These are phyloP conservation scores for Drosophila ezoana DNA, from an alignment of 2,888 invertebrate genomes.

Conservation along the genomic window DNA sequence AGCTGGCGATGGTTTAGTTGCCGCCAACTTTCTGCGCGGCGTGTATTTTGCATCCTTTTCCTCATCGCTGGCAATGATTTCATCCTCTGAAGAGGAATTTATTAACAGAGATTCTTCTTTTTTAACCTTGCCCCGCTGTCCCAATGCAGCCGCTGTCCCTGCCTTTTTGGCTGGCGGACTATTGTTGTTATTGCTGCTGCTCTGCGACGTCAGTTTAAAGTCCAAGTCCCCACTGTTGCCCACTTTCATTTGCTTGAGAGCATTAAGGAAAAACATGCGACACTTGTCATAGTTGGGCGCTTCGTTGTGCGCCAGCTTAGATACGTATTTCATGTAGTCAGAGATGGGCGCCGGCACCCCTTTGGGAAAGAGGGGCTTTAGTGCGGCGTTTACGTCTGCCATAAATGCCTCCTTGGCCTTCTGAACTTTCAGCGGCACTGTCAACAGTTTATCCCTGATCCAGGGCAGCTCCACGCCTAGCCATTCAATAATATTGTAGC, in stretches of 20 bases:
- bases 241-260: conserved; percentile 88
- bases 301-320: conserved; percentile 89
- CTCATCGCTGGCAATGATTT: conserved; percentile 70
- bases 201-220: conserved; percentile 64
- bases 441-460: conserved; percentile 88
- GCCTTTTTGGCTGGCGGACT: conserved; percentile 50
- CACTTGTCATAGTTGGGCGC: conserved; percentile 91
- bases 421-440: conserved; percentile 88
- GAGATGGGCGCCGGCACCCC: conserved; percentile 86
- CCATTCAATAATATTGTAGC: conserved; percentile 98
- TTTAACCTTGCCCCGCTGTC: conserved; percentile 19
- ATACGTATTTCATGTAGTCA: conserved; percentile 89
- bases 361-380: conserved; percentile 81
- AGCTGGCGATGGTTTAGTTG: conserved; percentile 14
- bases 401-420: conserved; percentile 89
- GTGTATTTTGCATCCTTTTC: conserved; percentile 43
- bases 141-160: not conserved
- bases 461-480: conserved; percentile 93
- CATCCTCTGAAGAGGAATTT: conserved; percentile 55
- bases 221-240: conserved; percentile 87
- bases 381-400: conserved; percentile 83
- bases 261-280: conserved; percentile 88
- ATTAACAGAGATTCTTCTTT: conserved; percentile 18
- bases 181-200: conserved; percentile 50
- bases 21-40: conserved; percentile 42